Evolutionary conservation across 53 echinoderm and acorn worm species (phyloP), one percentile per base, ranked within the genome.

Genomic region (Paelopatides confundens): DNA sequence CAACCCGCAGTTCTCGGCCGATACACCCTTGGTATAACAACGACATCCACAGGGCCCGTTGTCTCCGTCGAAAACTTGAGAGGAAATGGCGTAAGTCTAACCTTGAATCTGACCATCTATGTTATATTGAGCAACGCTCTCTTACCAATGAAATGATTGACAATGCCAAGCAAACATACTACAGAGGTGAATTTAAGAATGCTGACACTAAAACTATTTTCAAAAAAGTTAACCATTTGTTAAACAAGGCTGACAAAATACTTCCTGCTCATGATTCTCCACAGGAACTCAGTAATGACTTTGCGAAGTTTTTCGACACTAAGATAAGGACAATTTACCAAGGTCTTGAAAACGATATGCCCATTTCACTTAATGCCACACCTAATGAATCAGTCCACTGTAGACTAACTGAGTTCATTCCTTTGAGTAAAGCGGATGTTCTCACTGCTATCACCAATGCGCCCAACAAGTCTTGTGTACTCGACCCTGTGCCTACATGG

Each of bases 401-500:
- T 13, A 24, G 1, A 30, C 35, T 79, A 11, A 12, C 3, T 23
- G 79, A 51, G 27, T 79, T 51, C 28, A 11, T 47, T 2, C 50
- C 15, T 26, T 47, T 79, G 11, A 79, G 50, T 29, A 26, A 79
- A 34, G 79, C 43, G 1, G 52, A 79, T 38, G 67, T 85, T 46
- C 40, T 47, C 32, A 76, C 52, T 65, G 46, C 67, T 63, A 63
- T 92, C 69, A 88, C 29, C 5, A 52, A 53, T 29, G 65, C 66
- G 43, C 34, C 79, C 5, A 69, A 84, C 4, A 91, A 87, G 65
- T 81, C 62, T 7, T 81, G 91, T 65, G 28, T 81, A 37, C 5
- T 86, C 2, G 91, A 91, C 35, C 66, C 86, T 32, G 65, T 68
- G 29, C 90, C 86, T 40, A 90, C 86, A 23, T 91, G 86, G 91